Evolutionary conservation across 1,140 invertebrate species (phyloP), one percentile per base, ranked within the genome.

Genomic region (Amphibalanus amphitrite): DNA sequence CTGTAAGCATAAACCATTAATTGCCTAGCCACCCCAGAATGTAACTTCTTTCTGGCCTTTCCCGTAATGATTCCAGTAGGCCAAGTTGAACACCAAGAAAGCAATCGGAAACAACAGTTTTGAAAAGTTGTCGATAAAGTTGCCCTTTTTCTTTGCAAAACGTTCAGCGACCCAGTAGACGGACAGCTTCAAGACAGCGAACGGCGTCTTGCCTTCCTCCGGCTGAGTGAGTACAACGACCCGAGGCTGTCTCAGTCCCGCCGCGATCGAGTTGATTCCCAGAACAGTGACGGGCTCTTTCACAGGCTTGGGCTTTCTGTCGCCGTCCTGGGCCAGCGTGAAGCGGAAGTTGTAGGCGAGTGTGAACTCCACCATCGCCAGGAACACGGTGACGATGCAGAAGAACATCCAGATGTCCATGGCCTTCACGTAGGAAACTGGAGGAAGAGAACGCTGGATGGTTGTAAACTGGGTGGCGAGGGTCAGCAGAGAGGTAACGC

Each of bases 361-460:
- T 72, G 87, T 87, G 79, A 87, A 90, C 78, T 90, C 88, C 70
- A 88, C 79, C 26, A 90, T 79, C 0, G 87, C 85, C 10, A 86
- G 80, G 78, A 89, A 89, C n/a, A 89, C 87, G 79, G 89, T 89
- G 59, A 87, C 79, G 8, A 88, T 86, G 78, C 88, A 89, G 8
- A 83, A 85, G 74, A 87, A 84, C 79, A 82, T 82, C 83, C 83
- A 83, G 6, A 83, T 81, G 70, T 84, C 82, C 28, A 83, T 81
- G 6, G 83, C 83, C 75, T 84, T 83, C 0, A 84, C 79, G 72
- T 84, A 84, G 69, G 81, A 82, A 0, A 84, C 82, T 74, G 83
- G 82, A 0, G 83, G 83, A 10, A 84, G 75, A 64, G 81, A 82
- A 71, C 80, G 80, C 74, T 84, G 83, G 69, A 84, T 83, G 71